A percentile compares a stretch with the other conserved stretches of the same genome.
Conservation (phyloP, 2,113 vertebrate species). For the Parotia lawesii region DNA sequence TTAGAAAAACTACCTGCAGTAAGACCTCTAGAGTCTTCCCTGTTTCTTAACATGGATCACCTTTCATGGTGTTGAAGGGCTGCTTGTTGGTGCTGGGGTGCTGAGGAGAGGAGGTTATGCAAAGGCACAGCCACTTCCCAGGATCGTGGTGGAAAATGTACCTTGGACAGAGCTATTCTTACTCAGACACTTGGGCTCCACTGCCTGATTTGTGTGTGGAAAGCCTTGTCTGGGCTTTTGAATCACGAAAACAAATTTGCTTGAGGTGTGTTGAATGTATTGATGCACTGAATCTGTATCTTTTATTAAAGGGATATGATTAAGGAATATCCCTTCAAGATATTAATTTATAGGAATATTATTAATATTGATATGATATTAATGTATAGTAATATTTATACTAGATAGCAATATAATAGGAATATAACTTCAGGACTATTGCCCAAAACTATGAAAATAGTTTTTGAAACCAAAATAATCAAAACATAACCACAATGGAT, state of each 20-base stretch:
- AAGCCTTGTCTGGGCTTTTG: background rate
- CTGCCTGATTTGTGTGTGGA: fast-evolving
- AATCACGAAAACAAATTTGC: background rate
- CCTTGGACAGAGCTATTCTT: background rate
- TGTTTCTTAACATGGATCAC: background rate
- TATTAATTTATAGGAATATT: background rate
- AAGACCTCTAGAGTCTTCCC: background rate
- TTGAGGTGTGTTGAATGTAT: background rate
- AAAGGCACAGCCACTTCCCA: background rate
- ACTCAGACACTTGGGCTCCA: background rate
- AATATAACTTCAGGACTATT: background rate
- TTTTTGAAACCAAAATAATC: background rate
- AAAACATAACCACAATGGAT: background rate
- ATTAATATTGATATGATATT: background rate
- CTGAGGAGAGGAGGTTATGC: background rate
- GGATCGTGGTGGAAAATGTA: background rate
- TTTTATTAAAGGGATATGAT: background rate
- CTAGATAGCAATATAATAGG: background rate
- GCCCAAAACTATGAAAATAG: background rate
- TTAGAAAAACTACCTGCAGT: background rate
- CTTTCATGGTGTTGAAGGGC: background rate
- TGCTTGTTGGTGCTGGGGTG: background rate
- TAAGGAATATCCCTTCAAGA: background rate
- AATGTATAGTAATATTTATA: background rate
- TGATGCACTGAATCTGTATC: fast-evolving